Evolutionary conservation across 2,113 vertebrate genomes (phyloP), one percentile per base, ranked within the genome.

Genomic region (Caracal caracal): DNA sequence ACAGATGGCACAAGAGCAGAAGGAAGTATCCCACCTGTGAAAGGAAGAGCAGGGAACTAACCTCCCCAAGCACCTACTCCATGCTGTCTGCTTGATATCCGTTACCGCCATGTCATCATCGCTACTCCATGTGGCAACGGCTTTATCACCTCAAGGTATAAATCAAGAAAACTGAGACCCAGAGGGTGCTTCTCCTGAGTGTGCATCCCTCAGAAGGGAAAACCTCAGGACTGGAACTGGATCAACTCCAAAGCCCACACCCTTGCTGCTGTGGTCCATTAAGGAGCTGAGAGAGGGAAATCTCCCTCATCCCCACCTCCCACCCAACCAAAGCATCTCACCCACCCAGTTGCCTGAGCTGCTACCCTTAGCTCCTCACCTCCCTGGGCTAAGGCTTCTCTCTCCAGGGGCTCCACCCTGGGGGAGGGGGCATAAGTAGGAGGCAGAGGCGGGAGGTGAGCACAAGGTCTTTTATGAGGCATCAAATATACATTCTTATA

Each of bases 401-500:
- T 96, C 85, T 97, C 84, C 88, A 37, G 13, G 78, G 85, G 49
- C 73, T 97, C 71, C 84, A 94, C 47, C 28, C 78, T 51, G 35
- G 83, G 59, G 81, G 59, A 79, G 40, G 73, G 68, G 81, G 79
- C 95, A 96, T 83, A 98, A 98, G 97, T 93, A 98, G 98, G 94
- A 98, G 97, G 96, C 97, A 95, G 95, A 97, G 95, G 98, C 98
- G 10, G 93, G 97, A 97, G 95, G 93, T 97, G 97, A 97, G 93
- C 97, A 98, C 97, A 97, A 98, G 97, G 89, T 98, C 96, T 98
- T 98, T 98, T 98, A 98, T 98, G 98, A 98, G 98, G 98, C 98
- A 98, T 98, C 98, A 98, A 98, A 98, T 98, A 98, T 98, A 98
- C 98, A 98, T 98, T 98, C 97, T 98, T 98, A 98, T 98, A 92